Base-by-base conservation (phyloP, 2,797 vertebrate genomes). In the Lophius americanus region DNA sequence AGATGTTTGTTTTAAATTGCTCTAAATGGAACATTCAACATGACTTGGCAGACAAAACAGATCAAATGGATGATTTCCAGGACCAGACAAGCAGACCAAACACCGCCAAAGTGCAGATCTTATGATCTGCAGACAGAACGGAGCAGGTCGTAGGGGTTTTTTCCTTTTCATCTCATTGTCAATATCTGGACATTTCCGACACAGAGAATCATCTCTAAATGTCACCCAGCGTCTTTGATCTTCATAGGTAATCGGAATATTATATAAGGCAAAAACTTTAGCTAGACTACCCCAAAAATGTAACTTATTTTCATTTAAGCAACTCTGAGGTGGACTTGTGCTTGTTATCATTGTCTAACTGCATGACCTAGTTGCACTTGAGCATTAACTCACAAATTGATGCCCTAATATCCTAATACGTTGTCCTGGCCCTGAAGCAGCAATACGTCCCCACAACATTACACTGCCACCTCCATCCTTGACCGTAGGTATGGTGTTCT, bases 1-100 rank as follows among this genome's bases (percentile, higher is more conserved):
- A 43, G 41, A 41, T 60, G n/a, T 66, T 73, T 71, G 73, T 74
- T 52, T 44, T 2, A 44, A 58, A 63, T 65, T 63, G 36, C 37
- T 69, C 6, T 65, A 59, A 74, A 72, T 50, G 49, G 41, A 36
- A 60, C 58, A 50, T 78, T 73, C 55, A 71, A 48, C 62, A 49
- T 23, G 36, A 66, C 64, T 49, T 36, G 49, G 48, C 67, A 83
- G 75, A 84, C 78, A 70, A 64, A 76, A 72, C 67, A 47, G 55
- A 76, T 74, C 63, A 64, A 48, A 52, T 41, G 4, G 57, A 51
- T 36, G 52, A 84, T 77, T 37, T 77, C 54, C 46, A 64, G 55
- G 60, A 73, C 11, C 47, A 70, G 74, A 59, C 55, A 49, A 61
- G 23, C 51, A 76, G 64, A 84, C 48, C 38, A 84, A 75, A 83